Conservation (phyloP, 2,797 vertebrate species). For the Clarias pachynema region DNA sequence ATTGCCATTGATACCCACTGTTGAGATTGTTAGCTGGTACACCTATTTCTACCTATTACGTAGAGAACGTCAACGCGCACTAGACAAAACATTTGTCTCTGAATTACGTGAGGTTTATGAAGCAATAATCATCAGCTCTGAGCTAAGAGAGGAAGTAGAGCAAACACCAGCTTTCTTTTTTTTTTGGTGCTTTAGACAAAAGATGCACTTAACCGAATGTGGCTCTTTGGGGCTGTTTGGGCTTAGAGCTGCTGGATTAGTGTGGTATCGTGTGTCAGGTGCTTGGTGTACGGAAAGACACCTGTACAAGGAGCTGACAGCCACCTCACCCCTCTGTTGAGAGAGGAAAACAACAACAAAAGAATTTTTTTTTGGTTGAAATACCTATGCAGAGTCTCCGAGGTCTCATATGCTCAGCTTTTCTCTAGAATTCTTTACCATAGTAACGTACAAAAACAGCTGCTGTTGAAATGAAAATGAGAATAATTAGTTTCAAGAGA, state of each 20-base stretch:
- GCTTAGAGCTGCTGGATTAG: constrained; percentile 73
- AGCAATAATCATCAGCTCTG: constrained; percentile 41
- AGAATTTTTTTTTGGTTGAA: not conserved
- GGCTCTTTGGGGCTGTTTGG: constrained; percentile 65
- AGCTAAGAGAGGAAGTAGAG: constrained; percentile 47
- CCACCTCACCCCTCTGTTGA: constrained; percentile 32
- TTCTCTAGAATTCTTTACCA: constrained; percentile 12
- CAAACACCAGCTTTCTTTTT: constrained; percentile 54
- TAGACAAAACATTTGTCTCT: constrained; percentile 45
- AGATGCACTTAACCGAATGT: constrained; percentile 62
- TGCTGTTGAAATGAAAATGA: not conserved
- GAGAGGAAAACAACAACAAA: not conserved
- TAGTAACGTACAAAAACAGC: not conserved
- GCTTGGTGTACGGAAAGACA: constrained; percentile 65
- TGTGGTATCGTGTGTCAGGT: constrained; percentile 73
- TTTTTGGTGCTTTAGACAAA: constrained; percentile 71
- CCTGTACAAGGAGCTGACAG: constrained; percentile 60
- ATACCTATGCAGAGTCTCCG: not conserved
- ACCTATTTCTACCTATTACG: constrained; percentile 5
- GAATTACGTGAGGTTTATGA: constrained; percentile 44
- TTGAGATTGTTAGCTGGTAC: constrained; percentile 21
- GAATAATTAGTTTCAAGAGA: constrained; percentile 8
- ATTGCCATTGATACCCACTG: not conserved
- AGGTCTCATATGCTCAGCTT: not conserved
- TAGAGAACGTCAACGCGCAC: not conserved